Evolutionary conservation across 2,797 vertebrate species (phyloP).

Genomic region (Argyrosomus regius): DNA sequence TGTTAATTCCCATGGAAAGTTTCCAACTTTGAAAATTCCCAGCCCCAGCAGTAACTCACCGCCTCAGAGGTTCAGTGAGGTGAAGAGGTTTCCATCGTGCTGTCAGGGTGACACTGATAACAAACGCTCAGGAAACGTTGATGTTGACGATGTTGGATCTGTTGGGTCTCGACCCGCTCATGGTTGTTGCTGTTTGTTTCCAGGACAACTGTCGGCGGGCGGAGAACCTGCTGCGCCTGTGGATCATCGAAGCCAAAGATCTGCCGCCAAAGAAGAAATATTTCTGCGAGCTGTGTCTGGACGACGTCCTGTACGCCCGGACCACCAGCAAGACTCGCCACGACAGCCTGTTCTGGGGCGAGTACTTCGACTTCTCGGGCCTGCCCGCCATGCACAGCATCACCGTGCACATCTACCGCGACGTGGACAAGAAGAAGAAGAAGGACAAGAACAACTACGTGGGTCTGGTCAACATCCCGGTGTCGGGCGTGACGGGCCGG

Average conservation of each 20-base stretch:
- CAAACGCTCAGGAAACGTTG: too few relatives aligned
- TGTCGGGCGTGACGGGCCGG: slow-evolving; percentile 89
- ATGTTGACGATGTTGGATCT: too few relatives aligned
- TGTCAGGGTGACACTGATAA: too few relatives aligned
- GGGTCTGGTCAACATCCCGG: slow-evolving; percentile 95
- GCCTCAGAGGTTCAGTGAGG: too few relatives aligned
- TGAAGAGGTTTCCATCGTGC: too few relatives aligned
- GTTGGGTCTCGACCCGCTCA: too few relatives aligned
- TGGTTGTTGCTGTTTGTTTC: slow-evolving; percentile 12
- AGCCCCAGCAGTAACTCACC: too few relatives aligned
- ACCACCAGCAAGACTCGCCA: slow-evolving; percentile 96
- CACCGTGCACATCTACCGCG: slow-evolving; percentile 97
- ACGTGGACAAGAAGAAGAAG: slow-evolving; percentile 95
- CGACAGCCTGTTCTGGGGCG: slow-evolving; percentile 97
- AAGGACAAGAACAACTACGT: slow-evolving; percentile 98
- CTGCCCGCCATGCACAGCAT: slow-evolving; percentile 90
- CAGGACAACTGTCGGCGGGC: slow-evolving; percentile 94
- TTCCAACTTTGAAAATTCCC: too few relatives aligned
- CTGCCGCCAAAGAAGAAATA: slow-evolving; percentile 96
- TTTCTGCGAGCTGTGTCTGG: slow-evolving; percentile 98
- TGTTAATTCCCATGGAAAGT: too few relatives aligned
- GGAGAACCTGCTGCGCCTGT: slow-evolving; percentile 94
- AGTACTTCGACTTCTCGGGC: slow-evolving; percentile 93
- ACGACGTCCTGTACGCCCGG: slow-evolving; percentile 94
- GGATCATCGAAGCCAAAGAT: slow-evolving; percentile 99